Evolutionary conservation across 2,797 vertebrate species (phyloP).

Genomic region (Sardinella longiceps): DNA sequence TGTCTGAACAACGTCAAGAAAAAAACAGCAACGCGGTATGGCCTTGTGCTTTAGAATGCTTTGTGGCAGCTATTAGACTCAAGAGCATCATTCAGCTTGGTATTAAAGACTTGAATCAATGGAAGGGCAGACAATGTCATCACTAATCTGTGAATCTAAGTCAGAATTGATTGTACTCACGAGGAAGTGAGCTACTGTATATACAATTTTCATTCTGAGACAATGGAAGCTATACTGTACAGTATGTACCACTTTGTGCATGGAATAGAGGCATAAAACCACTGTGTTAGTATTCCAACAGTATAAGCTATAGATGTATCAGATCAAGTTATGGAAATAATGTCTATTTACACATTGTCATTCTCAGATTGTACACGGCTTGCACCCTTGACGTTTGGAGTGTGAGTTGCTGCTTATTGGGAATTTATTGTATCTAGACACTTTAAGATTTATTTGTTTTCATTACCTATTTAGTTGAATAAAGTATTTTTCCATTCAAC

Average conservation of each 20-base stretch:
- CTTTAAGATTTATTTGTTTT: too few relatives aligned
- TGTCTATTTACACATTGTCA: not conserved
- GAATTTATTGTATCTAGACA: not conserved
- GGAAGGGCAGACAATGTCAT: not conserved
- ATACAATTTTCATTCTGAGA: not conserved
- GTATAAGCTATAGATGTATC: not conserved
- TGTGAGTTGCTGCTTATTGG: not conserved
- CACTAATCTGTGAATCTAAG: not conserved
- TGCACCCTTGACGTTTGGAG: not conserved
- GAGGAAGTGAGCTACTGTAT: not conserved
- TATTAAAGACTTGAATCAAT: not conserved
- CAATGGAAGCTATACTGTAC: not conserved
- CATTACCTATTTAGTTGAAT: not conserved
- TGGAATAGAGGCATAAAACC: not conserved
- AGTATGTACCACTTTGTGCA: not conserved
- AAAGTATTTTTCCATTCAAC: not conserved
- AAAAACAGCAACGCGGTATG: not conserved
- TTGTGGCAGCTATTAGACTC: constrained; percentile 22
- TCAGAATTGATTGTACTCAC: not conserved
- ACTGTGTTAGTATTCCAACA: not conserved
- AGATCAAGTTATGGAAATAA: not conserved
- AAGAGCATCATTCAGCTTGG: not conserved
- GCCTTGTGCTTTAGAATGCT: too few relatives aligned
- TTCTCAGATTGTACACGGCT: not conserved
- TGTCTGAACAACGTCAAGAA: constrained; percentile 9